phyloP scores from a whole-genome alignment of 2,113 vertebrate genomes.

The Nothocercus nigrocapillus region DNA sequence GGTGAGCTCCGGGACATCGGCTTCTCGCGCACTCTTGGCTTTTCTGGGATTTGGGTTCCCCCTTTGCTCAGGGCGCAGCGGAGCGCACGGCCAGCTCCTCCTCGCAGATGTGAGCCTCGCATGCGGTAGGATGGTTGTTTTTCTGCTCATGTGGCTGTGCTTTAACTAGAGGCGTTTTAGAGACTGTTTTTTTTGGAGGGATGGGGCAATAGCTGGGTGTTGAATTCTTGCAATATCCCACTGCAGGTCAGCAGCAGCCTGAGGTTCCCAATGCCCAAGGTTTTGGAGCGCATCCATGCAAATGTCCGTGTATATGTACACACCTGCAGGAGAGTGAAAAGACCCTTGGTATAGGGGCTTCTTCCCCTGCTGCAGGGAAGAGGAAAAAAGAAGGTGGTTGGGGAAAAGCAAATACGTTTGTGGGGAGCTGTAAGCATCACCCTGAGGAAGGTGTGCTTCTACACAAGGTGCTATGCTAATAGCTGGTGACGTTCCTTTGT shows the following conservation, averaged over 20 bases:
- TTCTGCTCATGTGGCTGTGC: not conserved
- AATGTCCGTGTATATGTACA: not conserved
- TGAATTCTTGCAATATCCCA: accelerated
- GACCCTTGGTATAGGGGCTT: not conserved
- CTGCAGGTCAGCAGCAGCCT: accelerated
- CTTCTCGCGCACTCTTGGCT: not conserved
- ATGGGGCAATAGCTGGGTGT: not conserved
- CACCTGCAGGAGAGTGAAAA: not conserved
- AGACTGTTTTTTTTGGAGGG: not conserved
- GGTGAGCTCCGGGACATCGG: not conserved
- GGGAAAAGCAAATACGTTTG: not conserved
- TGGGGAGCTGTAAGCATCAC: not conserved
- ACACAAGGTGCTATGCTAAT: not conserved
- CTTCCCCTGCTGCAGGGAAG: not conserved
- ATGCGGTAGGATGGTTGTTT: not conserved
- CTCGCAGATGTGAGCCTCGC: accelerated
- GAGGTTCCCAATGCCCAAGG: accelerated
- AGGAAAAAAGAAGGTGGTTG: not conserved
- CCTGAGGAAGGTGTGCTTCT: not conserved
- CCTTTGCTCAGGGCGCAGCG: not conserved
- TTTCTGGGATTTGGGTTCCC: accelerated
- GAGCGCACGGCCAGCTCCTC: not conserved
- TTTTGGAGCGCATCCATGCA: not conserved
- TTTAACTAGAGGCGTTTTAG: not conserved
- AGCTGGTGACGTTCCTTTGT: not conserved